These are phyloP conservation scores for Maccullochella peelii DNA, from an alignment of 2,113 vertebrate genomes.

Conservation along the genomic window DNA sequence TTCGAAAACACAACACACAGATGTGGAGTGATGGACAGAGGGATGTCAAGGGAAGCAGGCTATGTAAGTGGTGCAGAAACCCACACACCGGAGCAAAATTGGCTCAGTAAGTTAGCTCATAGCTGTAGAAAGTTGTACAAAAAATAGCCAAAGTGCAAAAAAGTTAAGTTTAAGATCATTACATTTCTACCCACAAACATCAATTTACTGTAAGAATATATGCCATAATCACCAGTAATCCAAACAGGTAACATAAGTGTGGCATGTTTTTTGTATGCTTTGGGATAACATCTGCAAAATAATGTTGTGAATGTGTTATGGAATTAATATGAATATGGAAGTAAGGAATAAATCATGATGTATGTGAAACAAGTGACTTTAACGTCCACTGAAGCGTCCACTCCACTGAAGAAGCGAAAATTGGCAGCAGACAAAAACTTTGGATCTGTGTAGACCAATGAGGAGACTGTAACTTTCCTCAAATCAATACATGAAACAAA, in stretches of 20 bases:
- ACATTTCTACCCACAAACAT: neutral
- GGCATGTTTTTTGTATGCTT: neutral
- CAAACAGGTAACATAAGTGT: neutral
- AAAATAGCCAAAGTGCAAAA: neutral
- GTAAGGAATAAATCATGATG: neutral
- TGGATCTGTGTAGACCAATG: neutral
- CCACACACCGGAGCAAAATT: neutral
- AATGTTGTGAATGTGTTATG: neutral
- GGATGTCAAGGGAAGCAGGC: slow-evolving; percentile 17
- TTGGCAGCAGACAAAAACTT: neutral
- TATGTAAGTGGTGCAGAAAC: slow-evolving; percentile 22
- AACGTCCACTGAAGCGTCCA: too few species aligned
- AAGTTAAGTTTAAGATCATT: neutral
- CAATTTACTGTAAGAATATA: neutral
- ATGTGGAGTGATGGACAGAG: slow-evolving; percentile 44
- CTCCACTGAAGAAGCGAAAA: too few species aligned
- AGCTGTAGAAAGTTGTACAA: neutral
- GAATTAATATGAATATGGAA: too few species aligned
- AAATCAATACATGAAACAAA: neutral
- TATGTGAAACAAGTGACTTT: neutral
- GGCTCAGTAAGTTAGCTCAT: neutral
- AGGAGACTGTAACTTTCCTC: neutral
- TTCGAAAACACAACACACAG: slow-evolving; percentile 47
- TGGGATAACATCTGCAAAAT: neutral
- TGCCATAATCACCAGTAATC: neutral